A percentile compares a stretch with the other conserved stretches of the same genome.
Evolutionary conservation across 2,113 vertebrate species (phyloP).

Genomic region (Vimba vimba): DNA sequence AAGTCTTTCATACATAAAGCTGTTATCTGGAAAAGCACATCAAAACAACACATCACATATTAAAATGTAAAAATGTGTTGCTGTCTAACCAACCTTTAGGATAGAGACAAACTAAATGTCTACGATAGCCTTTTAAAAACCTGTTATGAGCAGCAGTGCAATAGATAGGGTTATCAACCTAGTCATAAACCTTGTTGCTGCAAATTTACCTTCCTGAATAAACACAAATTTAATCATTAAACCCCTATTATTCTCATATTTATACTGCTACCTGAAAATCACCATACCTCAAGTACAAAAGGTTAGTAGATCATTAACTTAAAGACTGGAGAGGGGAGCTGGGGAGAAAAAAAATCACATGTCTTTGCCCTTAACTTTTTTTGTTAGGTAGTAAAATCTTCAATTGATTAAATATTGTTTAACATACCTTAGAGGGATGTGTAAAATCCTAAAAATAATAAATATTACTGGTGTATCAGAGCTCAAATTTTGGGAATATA

Average conservation of each 20-base stretch:
- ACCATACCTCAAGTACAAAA: background rate
- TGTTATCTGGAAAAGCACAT: background rate
- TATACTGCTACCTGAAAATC: background rate
- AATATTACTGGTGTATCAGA: background rate
- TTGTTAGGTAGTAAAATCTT: background rate
- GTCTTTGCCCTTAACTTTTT: background rate
- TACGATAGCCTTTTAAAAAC: background rate
- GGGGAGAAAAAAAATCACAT: background rate
- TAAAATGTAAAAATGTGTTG: background rate
- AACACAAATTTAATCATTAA: conserved; percentile 29
- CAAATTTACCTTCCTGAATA: background rate
- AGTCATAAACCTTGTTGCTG: background rate
- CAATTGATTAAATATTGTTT: background rate
- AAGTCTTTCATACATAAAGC: background rate
- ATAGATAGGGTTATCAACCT: background rate
- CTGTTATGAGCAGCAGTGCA: background rate
- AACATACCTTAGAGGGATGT: background rate
- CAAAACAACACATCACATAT: background rate
- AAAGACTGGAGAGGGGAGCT: background rate
- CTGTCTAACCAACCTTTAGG: background rate
- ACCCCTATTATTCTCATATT: conserved; percentile 10
- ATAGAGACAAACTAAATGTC: background rate
- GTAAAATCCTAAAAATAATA: background rate
- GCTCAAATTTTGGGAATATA: background rate
- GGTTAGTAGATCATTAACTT: conserved; percentile 19